phyloP scores from a whole-genome alignment of 2,888 invertebrate species.

The Campoletis raptor region DNA sequence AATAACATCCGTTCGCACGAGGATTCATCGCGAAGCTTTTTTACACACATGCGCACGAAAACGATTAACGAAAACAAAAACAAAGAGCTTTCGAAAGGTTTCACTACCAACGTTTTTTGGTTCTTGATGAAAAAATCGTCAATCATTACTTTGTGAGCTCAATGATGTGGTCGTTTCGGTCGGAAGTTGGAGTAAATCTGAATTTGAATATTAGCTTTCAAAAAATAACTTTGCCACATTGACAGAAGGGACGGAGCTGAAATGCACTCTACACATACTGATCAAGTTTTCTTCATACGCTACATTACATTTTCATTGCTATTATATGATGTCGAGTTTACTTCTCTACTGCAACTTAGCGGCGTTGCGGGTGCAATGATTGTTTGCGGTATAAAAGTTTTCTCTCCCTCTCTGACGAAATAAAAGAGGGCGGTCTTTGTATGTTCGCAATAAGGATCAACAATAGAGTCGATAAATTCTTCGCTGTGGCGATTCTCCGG shows the following conservation, averaged over 20 bases:
- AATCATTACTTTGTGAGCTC: not conserved
- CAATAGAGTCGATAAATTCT: slow-evolving; percentile 30
- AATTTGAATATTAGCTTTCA: not conserved
- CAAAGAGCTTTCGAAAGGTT: slow-evolving; percentile 19
- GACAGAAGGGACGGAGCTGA: slow-evolving; percentile 83
- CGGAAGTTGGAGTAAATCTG: not conserved
- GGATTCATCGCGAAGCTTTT: slow-evolving; percentile 74
- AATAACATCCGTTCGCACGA: not conserved
- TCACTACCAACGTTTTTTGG: not conserved
- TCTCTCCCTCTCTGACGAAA: slow-evolving; percentile 39
- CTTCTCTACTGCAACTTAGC: slow-evolving; percentile 62
- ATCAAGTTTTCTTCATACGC: slow-evolving; percentile 65
- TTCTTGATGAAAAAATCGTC: not conserved
- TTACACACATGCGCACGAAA: slow-evolving; percentile 27
- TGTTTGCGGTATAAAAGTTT: slow-evolving; percentile 65
- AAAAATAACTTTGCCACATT: slow-evolving; percentile 10
- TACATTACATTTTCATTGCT: slow-evolving; percentile 37
- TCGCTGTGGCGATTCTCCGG: slow-evolving; percentile 43
- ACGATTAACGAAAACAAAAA: slow-evolving; percentile 20
- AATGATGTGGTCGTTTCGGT: not conserved
- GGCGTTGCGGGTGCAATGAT: slow-evolving; percentile 30
- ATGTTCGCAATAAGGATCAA: slow-evolving; percentile 33
- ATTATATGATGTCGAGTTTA: slow-evolving; percentile 23
- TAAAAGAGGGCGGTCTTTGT: slow-evolving; percentile 52
- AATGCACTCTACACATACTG: slow-evolving; percentile 78